Evolutionary conservation across 2,113 vertebrate genomes (phyloP).

Genomic region (Gymnobelideus leadbeateri): DNA sequence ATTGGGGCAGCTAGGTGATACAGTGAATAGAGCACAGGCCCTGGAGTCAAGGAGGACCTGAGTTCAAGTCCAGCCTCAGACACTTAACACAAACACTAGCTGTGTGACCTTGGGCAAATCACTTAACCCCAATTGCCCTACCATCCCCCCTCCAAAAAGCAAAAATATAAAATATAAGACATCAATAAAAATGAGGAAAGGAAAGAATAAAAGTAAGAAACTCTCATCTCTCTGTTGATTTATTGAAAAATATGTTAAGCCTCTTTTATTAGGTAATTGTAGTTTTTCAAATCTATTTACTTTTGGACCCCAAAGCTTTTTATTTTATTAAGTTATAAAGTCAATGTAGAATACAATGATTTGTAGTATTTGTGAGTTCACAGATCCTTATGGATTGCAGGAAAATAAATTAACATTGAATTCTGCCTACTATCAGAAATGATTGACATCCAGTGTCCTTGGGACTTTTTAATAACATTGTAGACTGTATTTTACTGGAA

Average conservation of each 20-base stretch:
- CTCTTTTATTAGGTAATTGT: not conserved
- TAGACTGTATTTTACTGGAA: not conserved
- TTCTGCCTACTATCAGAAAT: not conserved
- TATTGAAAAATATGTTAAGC: not conserved
- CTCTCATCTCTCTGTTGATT: not conserved
- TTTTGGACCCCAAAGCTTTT: not conserved
- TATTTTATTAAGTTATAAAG: not conserved
- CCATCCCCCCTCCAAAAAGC: too few relatives aligned
- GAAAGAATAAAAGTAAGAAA: not conserved
- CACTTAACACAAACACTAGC: too few relatives aligned
- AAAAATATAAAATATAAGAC: not conserved
- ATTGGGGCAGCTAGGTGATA: not conserved
- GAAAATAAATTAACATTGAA: conserved; percentile 2
- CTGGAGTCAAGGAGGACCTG: too few relatives aligned
- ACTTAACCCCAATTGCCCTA: too few relatives aligned
- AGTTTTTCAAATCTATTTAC: not conserved
- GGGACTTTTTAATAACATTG: not conserved
- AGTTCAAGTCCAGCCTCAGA: too few relatives aligned
- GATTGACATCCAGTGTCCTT: not conserved
- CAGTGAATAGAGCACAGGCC: too few relatives aligned
- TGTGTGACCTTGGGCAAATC: too few relatives aligned
- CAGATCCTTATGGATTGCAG: not conserved
- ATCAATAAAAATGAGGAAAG: not conserved
- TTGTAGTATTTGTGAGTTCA: not conserved
- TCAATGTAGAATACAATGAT: not conserved